Evolutionary conservation across 2,888 invertebrate genomes (phyloP).

Genomic region (Himalopsyche japonica): DNA sequence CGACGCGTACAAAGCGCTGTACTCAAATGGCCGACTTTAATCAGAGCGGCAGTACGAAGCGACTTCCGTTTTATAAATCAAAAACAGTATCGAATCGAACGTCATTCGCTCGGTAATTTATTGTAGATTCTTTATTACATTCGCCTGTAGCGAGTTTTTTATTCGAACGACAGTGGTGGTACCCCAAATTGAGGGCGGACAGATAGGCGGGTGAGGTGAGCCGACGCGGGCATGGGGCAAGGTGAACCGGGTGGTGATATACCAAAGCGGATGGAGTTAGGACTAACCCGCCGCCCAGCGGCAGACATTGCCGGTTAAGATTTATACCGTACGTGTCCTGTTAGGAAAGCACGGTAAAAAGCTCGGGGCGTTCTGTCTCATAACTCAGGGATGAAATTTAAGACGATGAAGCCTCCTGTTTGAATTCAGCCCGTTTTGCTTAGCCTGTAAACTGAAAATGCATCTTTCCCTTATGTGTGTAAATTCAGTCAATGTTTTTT

Average conservation of each 20-base stretch:
- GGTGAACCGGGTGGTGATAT: constrained; percentile 9
- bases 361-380: constrained; percentile 22
- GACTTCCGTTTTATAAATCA: constrained; percentile 34
- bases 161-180: background rate
- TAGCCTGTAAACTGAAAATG: background rate
- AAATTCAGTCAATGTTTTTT: background rate
- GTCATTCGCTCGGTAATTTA: constrained; percentile 36
- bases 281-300: constrained; percentile 9
- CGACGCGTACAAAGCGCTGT: background rate
- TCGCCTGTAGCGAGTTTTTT: constrained; percentile 15
- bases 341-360: constrained; percentile 26
- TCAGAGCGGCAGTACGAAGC: constrained; percentile 12
- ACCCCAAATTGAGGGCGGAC: background rate
- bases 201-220: background rate
- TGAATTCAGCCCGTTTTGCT: constrained; percentile 6
- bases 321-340: constrained; percentile 37
- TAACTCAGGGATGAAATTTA: constrained; percentile 31
- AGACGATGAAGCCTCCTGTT: constrained; percentile 3
- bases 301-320: constrained; percentile 29
- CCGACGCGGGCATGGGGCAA: background rate
- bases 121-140: constrained; percentile 33
- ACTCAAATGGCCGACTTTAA: constrained; percentile 3
- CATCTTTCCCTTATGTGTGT: background rate
- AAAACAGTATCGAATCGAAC: constrained; percentile 33
- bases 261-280: constrained; percentile 8